Evolutionary conservation across 1,140 invertebrate species (phyloP), one percentile per base, ranked within the genome.

Genomic region (Pachypeltis micranthus): DNA sequence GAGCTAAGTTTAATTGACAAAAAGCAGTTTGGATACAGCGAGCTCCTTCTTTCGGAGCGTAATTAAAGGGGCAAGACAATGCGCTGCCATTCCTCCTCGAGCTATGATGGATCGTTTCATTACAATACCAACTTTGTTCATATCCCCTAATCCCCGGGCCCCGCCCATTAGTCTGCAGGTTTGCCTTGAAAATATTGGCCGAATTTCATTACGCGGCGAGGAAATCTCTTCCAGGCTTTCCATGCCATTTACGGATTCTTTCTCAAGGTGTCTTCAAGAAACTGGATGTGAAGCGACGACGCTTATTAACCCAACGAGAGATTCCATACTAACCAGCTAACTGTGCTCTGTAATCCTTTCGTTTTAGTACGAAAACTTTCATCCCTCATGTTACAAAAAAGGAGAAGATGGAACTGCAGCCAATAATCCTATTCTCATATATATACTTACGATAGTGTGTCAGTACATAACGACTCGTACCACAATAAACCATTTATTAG

Each of bases 91-190:
- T 59, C 57, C 57, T 29, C n/a, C 26, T 28, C n/a, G 28, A 25
- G 57, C 57, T 29, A 59, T 59, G 57, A 59, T 59, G 57, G 57
- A 59, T 59, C 57, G 57, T 31, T 59, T 59, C 57, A 59, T 59
- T 59, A 59, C 57, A 59, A 59, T 59, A 59, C 57, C 57, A 59
- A 59, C 57, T 59, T 59, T 59, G 57, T 59, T 59, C 57, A 59
- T 59, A 59, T 59, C 57, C 57, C 26, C 28, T 59, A 59, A 59
- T 59, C 57, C 57, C 57, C 26, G 4, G n/a, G 26, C 55, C 10
- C 7, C n/a, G 26, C 57, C 57, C 57, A 29, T 29, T 29, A 29
- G 26, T 31, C 25, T 28, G 7, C 57, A 59, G 26, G 26, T 29
- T 28, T 59, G 24, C 16, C 27, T 23, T 28, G 57, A 59, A 59